phyloP scores from a whole-genome alignment of 2,888 invertebrate species.

The Mimumesa dahlbomi region DNA sequence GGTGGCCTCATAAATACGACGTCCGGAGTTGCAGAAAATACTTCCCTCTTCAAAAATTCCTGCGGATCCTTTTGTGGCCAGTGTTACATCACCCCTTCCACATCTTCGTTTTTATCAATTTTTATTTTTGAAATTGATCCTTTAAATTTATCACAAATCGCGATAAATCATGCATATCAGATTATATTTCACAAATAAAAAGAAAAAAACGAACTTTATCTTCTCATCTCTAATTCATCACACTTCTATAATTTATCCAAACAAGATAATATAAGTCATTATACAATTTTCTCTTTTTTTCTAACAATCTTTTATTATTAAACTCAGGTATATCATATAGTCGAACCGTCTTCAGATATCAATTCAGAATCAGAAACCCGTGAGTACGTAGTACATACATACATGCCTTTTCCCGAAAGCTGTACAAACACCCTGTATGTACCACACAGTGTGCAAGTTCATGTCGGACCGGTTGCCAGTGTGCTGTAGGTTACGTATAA shows the following conservation, averaged over 20 bases:
- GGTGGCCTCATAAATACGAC: constrained; percentile 37
- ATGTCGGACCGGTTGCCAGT: constrained; percentile 21
- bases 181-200: constrained; percentile 38
- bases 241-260: constrained; percentile 47
- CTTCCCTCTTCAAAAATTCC: constrained; percentile 21
- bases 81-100: constrained; percentile 23
- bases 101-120: constrained; percentile 31
- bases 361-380: no score
- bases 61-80: neutral
- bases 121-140: constrained; percentile 34
- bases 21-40: constrained; percentile 9
- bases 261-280: neutral
- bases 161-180: constrained; percentile 45
- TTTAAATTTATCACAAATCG: constrained; percentile 38
- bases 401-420: constrained; percentile 22
- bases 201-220: constrained; percentile 37
- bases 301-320: no score
- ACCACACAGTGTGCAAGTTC: constrained; percentile 11
- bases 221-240: constrained; percentile 45
- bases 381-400: no score
- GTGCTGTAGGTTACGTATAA: constrained; percentile 27
- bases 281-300: no score
- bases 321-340: no score
- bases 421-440: constrained; percentile 26
- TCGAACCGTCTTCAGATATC: no score